These are phyloP conservation scores for Arctocebus calabarensis DNA, from an alignment of 2,797 vertebrate genomes.

Conservation along the genomic window DNA sequence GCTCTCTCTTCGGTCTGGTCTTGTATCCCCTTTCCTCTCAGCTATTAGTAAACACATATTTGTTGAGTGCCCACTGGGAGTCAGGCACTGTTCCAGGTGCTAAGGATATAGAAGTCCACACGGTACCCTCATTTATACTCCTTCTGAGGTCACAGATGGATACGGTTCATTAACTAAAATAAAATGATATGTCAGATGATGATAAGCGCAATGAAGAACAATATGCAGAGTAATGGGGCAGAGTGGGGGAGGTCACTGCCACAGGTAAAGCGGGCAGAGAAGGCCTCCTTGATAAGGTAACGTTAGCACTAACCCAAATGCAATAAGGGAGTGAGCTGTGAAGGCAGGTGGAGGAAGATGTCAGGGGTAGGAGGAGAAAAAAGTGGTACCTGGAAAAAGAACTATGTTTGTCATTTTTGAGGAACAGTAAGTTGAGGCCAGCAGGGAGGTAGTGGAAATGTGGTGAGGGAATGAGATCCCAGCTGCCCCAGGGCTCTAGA, in stretches of 20 bases:
- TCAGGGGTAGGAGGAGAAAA: conserved; percentile 44
- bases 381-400: conserved; percentile 51
- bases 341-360: conserved; percentile 25
- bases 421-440: neutral
- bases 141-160: neutral
- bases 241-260: neutral
- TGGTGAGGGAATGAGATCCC: neutral
- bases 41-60: neutral
- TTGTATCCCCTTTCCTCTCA: neutral
- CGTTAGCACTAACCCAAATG: conserved; percentile 27
- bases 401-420: conserved; percentile 17
- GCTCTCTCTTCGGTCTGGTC: neutral
- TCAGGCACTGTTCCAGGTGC: neutral
- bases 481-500: neutral
- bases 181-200: too few relatives aligned
- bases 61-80: neutral
- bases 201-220: neutral
- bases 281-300: neutral
- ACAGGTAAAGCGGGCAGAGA: neutral
- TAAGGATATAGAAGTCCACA: neutral
- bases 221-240: neutral
- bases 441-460: neutral
- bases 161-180: neutral
- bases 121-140: neutral
- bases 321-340: conserved; percentile 15